Conservation (phyloP, 2,113 vertebrate species). For the Dicrurus megarhynchus region DNA sequence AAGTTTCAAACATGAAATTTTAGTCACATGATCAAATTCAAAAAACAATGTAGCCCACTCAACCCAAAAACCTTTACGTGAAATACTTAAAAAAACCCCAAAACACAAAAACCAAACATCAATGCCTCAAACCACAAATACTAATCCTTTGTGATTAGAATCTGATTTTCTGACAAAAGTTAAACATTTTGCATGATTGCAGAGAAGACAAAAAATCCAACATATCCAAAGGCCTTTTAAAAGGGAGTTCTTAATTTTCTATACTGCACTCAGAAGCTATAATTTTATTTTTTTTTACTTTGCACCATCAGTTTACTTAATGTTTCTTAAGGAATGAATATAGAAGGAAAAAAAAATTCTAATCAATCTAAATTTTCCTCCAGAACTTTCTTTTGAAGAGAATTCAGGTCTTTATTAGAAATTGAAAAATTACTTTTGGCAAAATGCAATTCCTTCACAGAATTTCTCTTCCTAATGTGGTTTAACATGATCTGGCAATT, state of each 20-base stretch:
- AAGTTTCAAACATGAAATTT: neutral
- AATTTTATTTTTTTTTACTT: neutral
- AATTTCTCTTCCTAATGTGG: neutral
- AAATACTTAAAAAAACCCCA: neutral
- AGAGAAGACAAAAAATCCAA: too few species aligned
- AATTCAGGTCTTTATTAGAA: neutral
- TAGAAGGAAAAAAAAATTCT: neutral
- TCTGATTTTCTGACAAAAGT: neutral
- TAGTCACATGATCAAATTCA: neutral
- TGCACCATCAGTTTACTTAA: neutral
- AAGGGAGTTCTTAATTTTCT: neutral
- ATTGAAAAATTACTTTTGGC: neutral
- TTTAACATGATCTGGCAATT: neutral
- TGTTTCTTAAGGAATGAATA: neutral
- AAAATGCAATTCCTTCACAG: neutral
- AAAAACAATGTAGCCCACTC: neutral
- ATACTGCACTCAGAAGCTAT: neutral
- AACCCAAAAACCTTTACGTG: accelerated
- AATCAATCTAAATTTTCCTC: neutral
- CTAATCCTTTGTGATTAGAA: neutral
- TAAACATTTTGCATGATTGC: neutral
- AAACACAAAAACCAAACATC: too few species aligned
- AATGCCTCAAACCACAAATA: accelerated
- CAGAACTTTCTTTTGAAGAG: neutral
- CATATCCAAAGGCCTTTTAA: neutral